Evolutionary conservation across 1,140 invertebrate genomes (phyloP), one percentile per base, ranked within the genome.

Genomic region (Drosophila nigromelanica): DNA sequence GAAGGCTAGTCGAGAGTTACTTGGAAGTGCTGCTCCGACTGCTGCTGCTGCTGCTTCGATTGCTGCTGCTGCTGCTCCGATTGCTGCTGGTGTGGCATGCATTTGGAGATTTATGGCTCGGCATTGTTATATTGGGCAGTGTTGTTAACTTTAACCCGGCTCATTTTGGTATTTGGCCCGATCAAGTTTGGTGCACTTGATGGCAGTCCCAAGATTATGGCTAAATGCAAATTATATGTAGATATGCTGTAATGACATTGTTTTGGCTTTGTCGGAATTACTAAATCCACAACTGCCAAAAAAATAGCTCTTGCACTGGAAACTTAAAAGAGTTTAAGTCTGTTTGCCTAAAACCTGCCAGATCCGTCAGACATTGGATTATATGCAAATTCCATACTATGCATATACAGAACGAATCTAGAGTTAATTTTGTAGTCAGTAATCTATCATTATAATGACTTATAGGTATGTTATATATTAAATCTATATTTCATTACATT

Each of bases 1-100:
- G 83, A 78, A 82, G 78, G 82, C 82, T 87, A 89, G 78, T 87
- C 68, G 81, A 78, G 72, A 89, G 83, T 89, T 89, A 89, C 83
- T 89, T 89, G 83, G 83, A 85, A 85, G 80, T 76, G 76, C 45
- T 73, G 73, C 60, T 73, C 50, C 30, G 50, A 7, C 48, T 51
- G 7, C 48, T 33, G n/a, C 47, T 40, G 33, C 61, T 69, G 78
- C 21, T 71, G 48, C 45, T n/a, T n/a, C n/a, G n/a, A n/a, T n/a
- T 39, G 55, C 56, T 33, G 64, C 39, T 66, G 71, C 35, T 54
- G 61, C 47, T 51, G 67, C 61, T 72, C 15, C 47, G 12, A 11
- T 33, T 62, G 70, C 72, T 63, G 69, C 55, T 73, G 78, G 81
- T 85, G 81, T 87, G 80, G 83, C 85, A 89, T 89, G 83, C 83